These are phyloP conservation scores for Corydoras sp. DNA, from an alignment of 2,113 vertebrate genomes.

Conservation along the genomic window DNA sequence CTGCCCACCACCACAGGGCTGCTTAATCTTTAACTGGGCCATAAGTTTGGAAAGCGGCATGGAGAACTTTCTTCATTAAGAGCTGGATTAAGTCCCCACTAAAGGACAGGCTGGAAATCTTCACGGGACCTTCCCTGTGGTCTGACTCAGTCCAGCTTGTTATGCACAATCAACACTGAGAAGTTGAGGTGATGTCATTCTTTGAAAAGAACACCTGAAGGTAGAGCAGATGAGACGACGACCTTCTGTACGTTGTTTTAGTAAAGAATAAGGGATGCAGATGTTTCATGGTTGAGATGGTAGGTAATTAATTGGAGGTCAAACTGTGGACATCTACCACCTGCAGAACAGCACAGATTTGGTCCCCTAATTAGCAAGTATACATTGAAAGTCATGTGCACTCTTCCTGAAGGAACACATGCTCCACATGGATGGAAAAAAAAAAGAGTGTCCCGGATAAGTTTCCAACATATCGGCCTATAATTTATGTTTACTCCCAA, in stretches of 20 bases:
- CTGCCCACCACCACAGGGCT: constrained; percentile 14
- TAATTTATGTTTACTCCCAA: no score
- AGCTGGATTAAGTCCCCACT: not conserved
- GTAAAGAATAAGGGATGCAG: not conserved
- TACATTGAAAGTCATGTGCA: no score
- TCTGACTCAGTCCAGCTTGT: not conserved
- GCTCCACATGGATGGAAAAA: no score
- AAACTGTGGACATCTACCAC: no score
- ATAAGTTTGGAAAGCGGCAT: constrained; percentile 16
- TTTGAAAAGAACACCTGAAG: constrained; percentile 20
- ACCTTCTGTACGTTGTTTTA: constrained; percentile 24
- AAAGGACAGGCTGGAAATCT: not conserved
- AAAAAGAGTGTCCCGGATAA: no score
- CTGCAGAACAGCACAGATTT: no score
- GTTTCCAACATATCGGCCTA: no score
- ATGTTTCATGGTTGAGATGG: constrained; percentile 5
- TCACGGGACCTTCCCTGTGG: constrained; percentile 1
- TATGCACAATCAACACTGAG: constrained; percentile 23
- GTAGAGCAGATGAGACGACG: constrained; percentile 17
- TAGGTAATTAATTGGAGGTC: no score
- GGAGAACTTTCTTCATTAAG: constrained; percentile 21
- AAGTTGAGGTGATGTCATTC: constrained; percentile 37
- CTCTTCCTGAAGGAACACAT: no score
- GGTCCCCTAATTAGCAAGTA: no score
- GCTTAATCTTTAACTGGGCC: constrained; percentile 37